Conservation (phyloP, 1,140 invertebrate genomes). For the Drosophila nigrodunni region DNA sequence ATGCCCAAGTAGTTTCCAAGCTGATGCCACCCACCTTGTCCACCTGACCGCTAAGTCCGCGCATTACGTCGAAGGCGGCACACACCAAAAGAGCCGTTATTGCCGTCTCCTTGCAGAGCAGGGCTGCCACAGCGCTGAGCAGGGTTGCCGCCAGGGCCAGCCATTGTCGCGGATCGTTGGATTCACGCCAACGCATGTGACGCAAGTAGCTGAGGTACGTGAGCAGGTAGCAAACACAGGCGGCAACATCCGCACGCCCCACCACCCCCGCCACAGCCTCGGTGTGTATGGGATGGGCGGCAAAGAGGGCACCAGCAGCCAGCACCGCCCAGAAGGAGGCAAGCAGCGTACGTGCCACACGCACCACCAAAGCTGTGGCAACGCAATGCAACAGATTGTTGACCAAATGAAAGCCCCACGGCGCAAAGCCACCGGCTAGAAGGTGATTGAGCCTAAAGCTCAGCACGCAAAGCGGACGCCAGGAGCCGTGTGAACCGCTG, state of each 20-base stretch:
- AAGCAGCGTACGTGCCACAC: conserved; percentile 88
- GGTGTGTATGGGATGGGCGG: conserved; percentile 97
- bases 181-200: conserved; percentile 87
- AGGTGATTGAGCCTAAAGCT: conserved; percentile 96
- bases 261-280: conserved; percentile 98
- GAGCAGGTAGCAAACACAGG: conserved; percentile 95
- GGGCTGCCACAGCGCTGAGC: conserved; percentile 88
- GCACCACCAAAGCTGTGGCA: conserved; percentile 92
- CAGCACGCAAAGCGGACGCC: conserved; percentile 95
- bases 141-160: conserved; percentile 86
- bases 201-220: conserved; percentile 93
- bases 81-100: conserved; percentile 95
- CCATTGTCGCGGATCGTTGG: conserved; percentile 86
- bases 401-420: conserved; percentile 95
- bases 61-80: conserved; percentile 90
- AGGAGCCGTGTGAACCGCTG: conserved; percentile 96
- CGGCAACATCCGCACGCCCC: conserved; percentile 96
- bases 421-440: conserved; percentile 93
- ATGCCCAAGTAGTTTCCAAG: background rate
- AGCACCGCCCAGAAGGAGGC: conserved; percentile 88
- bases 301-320: conserved; percentile 94
- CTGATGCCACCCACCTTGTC: conserved; percentile 70
- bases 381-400: conserved; percentile 94
- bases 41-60: conserved; percentile 83
- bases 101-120: conserved; percentile 96